Evolutionary conservation across 2,888 invertebrate species (phyloP).

Genomic region (Resseliella maxima): DNA sequence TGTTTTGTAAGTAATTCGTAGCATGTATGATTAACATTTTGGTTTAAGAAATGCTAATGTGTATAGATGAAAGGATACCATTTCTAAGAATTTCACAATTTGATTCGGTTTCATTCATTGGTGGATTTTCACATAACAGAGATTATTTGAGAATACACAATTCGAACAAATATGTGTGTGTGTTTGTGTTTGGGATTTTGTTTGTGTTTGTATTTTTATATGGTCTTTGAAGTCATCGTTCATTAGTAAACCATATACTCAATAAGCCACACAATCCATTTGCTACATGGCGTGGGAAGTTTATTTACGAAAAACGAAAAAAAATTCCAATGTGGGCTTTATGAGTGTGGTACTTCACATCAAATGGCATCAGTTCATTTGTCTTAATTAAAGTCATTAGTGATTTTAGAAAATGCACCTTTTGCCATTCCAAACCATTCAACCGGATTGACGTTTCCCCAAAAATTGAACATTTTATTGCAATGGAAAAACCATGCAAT

Average conservation of each 20-base stretch:
- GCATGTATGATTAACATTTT: slow-evolving; percentile 3
- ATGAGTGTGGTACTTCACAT: background rate
- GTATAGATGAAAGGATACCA: background rate
- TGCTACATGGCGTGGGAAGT: background rate
- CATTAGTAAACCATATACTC: background rate
- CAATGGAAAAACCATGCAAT: background rate
- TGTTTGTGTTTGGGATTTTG: background rate
- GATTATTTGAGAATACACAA: background rate
- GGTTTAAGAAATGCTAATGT: background rate
- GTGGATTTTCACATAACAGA: background rate
- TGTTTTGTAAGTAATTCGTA: background rate
- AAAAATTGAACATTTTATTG: background rate
- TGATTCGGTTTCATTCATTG: slow-evolving; percentile 29
- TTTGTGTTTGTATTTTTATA: background rate
- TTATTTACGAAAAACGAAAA: background rate
- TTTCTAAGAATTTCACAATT: background rate
- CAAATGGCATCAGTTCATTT: slow-evolving; percentile 34
- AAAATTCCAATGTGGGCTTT: background rate
- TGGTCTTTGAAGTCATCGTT: slow-evolving; percentile 22
- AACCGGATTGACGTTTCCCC: background rate
- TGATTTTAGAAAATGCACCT: slow-evolving; percentile 54
- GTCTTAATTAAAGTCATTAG: slow-evolving; percentile 55
- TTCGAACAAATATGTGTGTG: no score
- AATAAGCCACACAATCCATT: background rate
- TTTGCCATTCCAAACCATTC: background rate